Base-by-base conservation (phyloP, 2,797 vertebrate genomes). In the Propithecus deckenii region DNA sequence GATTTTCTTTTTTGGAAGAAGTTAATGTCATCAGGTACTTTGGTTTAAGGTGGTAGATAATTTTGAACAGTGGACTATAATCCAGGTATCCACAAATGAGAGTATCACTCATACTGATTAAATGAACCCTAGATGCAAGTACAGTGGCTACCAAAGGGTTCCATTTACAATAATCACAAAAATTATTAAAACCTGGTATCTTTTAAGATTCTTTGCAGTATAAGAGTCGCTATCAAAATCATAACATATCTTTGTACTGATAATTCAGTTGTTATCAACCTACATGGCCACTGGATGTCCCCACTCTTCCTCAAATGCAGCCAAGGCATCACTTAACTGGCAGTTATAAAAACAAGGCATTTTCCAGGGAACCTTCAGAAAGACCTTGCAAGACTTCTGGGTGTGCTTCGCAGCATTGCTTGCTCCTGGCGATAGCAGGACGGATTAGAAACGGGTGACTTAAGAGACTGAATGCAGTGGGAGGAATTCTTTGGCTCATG, bases 221-320 rank as follows among this genome's bases (percentile, higher is more conserved):
- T 41, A 96, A 97, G 86, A 81, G 93, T 97, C 91, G 95, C 65
- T 52, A 97, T 97, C 89, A 96, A 98, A 97, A 97, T 17, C 12
- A 41, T 92, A 97, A 41, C 35, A 0, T 9, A 90, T 80, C 95
- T 95, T 65, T 78, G 48, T 28, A 63, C 85, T 91, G 95, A 32
- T 48, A 96, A 91, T 95, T 97, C 2, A 1, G 91, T 96, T 98
- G 98, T 98, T 98, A 98, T 98, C 98, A 98, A 98, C 96, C 95
- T 79, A 20, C 76, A 57, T 95, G 98, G 97, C 99, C 98, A 98
- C 98, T 98, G 98, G 99, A 98, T 98, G 98, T 98, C 98, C 97
- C 97, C 98, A 98, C 96, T 38, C 98, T 95, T 97, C 98, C 98
- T 99, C 97, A 80, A 97, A 98, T 98, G 96, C 91, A 43, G 88